Evolutionary conservation across 1,140 invertebrate species (phyloP).

Genomic region (Drosophila nigromelanica): DNA sequence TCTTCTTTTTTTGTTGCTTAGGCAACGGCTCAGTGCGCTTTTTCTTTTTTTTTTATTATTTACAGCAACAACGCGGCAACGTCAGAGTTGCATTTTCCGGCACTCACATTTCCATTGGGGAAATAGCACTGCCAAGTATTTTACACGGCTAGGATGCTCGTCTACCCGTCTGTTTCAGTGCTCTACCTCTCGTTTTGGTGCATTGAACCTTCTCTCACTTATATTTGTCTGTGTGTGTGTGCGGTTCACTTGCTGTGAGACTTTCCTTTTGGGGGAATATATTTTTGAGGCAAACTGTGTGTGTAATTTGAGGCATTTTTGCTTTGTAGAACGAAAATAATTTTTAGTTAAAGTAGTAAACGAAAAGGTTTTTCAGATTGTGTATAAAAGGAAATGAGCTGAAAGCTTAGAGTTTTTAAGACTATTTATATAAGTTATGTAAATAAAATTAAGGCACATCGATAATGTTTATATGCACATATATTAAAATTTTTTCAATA

Average conservation of each 20-base stretch:
- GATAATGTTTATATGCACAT: no score
- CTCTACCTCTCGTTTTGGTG: slow-evolving; percentile 35
- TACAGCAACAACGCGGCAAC: slow-evolving; percentile 24
- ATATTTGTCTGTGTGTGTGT: slow-evolving; percentile 25
- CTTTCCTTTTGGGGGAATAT: slow-evolving; percentile 22
- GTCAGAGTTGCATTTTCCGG: slow-evolving; percentile 58
- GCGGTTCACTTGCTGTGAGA: slow-evolving; percentile 44
- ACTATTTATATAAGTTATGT: neutral
- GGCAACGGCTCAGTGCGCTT: slow-evolving; percentile 49
- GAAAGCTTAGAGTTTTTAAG: neutral
- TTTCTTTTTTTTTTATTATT: slow-evolving; percentile 35
- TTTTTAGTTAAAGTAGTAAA: neutral
- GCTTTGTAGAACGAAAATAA: slow-evolving; percentile 24
- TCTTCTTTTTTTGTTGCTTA: slow-evolving; percentile 42
- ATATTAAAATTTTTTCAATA: no score
- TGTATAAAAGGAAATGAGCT: neutral
- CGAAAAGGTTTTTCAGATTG: neutral
- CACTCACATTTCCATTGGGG: slow-evolving; percentile 53
- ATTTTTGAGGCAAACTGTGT: slow-evolving; percentile 34
- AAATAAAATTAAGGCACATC: no score
- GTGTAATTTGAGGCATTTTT: slow-evolving; percentile 37
- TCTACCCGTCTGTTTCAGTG: neutral
- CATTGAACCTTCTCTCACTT: slow-evolving; percentile 35
- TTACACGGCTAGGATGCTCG: slow-evolving; percentile 39
- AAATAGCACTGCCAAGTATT: slow-evolving; percentile 50